phyloP scores from a whole-genome alignment of 2,888 invertebrate genomes.

The Aporophyla nigra region DNA sequence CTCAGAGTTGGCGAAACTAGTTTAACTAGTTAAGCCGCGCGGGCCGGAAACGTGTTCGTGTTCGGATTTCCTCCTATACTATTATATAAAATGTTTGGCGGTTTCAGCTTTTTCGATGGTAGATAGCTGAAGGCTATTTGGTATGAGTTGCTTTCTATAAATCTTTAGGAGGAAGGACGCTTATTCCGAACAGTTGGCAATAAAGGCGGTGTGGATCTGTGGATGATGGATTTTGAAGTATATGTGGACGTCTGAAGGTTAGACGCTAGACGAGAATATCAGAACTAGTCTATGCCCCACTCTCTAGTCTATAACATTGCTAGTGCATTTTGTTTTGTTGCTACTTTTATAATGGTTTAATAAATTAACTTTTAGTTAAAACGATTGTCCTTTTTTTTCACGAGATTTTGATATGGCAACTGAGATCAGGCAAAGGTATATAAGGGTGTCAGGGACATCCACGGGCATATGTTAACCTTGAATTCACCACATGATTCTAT shows the following conservation, averaged over 20 bases:
- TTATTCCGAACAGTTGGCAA: not conserved
- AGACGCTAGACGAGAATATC: not conserved
- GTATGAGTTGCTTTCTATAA: not conserved
- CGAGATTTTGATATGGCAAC: no score
- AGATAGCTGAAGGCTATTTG: not conserved
- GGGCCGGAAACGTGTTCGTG: constrained; percentile 28
- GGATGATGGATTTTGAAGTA: no score
- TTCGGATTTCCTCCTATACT: constrained; percentile 16
- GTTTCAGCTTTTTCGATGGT: not conserved
- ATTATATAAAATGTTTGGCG: constrained; percentile 9
- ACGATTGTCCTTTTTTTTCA: no score
- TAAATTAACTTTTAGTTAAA: not conserved
- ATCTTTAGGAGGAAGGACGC: not conserved
- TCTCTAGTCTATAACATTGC: not conserved
- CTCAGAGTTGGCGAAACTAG: constrained; percentile 52
- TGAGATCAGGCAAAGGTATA: no score
- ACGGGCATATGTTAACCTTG: no score
- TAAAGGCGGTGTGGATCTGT: not conserved
- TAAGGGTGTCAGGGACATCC: no score
- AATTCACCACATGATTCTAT: no score
- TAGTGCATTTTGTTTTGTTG: not conserved
- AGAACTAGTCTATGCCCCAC: not conserved
- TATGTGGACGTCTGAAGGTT: not conserved
- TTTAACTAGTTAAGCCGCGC: constrained; percentile 53
- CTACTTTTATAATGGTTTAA: not conserved